Base-by-base conservation (phyloP, 2,888 invertebrate genomes). In the Agriotes lineatus region DNA sequence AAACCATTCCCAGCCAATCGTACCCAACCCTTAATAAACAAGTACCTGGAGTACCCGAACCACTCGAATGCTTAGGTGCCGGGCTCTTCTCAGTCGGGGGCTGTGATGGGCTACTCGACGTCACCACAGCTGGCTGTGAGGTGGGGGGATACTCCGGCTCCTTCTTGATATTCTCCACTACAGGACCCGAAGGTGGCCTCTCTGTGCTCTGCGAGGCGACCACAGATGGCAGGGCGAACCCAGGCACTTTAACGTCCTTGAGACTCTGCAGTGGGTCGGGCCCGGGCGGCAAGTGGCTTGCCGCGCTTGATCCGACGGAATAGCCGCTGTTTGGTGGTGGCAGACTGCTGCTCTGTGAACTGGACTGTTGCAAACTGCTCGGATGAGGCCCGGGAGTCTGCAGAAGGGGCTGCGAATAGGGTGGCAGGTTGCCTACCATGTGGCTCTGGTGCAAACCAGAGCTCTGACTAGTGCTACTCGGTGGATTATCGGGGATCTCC, bases 161-260 rank as follows among this genome's bases (percentile, higher is more conserved):
- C 75, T 92, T 92, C 81, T 93, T 93, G 70, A 93, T 92, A 76
- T 89, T 90, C 45, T 92, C 91, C 75, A 91, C 85, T 74, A 89
- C 87, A 14, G 92, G 90, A 5, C 91, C 91, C 30, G 86, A 85
- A 74, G 86, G 83, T 71, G 85, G 87, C 25, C 85, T 78, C 3
- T 80, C 83, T 33, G 69, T n/a, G 52, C 16, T 62, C 30, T 67
- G 70, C 1, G 63, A 67, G 35, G 63, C 63, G 10, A 76, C 74
- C 6, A 74, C 69, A 25, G 79, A 74, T 6, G 81, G 77, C 33
- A 89, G 87, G 67, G 90, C 88, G 79, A 90, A 91, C 33, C 92
- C 91, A 37, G 92, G 91, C 6, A 93, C 92, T 86, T 93, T 93
- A 0, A 93, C 93, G 82, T 93, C 93, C 80, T 93, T 92, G 6